These are phyloP conservation scores for Noctua janthe DNA, from an alignment of 2,888 invertebrate species.

Conservation along the genomic window DNA sequence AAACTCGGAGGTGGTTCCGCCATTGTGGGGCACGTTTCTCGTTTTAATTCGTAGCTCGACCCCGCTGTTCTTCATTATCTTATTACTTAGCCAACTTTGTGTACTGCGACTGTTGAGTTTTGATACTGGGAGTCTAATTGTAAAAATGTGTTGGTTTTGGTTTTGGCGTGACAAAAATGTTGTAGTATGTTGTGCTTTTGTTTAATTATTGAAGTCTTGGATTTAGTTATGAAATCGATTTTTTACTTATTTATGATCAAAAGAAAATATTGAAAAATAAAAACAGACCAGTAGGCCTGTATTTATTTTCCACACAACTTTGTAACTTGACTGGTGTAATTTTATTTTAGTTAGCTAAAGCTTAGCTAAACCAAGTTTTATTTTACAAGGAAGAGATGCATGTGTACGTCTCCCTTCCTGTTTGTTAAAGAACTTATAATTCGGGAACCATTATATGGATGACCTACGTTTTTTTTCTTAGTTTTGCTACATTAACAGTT, in stretches of 20 bases:
- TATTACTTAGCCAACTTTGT: conserved; percentile 89
- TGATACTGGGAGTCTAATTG: conserved; percentile 75
- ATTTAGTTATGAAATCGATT: neutral
- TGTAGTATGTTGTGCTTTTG: neutral
- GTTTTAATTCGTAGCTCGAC: conserved; percentile 89
- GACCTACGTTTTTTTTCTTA: too few species aligned
- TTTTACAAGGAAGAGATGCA: too few species aligned
- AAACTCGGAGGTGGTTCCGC: conserved; percentile 63
- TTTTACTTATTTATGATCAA: too few species aligned
- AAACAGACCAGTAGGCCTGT: too few species aligned
- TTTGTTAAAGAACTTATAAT: neutral
- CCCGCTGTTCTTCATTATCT: conserved; percentile 90
- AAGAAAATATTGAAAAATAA: too few species aligned
- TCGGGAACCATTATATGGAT: too few species aligned
- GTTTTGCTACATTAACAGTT: too few species aligned
- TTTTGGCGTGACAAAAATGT: neutral
- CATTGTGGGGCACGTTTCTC: conserved; percentile 73
- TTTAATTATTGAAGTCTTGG: neutral
- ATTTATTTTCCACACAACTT: too few species aligned
- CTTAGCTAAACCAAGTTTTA: too few species aligned
- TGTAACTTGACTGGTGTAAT: too few species aligned
- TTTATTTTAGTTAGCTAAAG: too few species aligned
- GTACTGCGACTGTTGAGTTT: conserved; percentile 69
- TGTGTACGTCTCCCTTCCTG: neutral
- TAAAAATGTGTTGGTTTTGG: neutral